Base-by-base conservation (phyloP, 2,888 invertebrate species). In the Endotricha flammealis region DNA sequence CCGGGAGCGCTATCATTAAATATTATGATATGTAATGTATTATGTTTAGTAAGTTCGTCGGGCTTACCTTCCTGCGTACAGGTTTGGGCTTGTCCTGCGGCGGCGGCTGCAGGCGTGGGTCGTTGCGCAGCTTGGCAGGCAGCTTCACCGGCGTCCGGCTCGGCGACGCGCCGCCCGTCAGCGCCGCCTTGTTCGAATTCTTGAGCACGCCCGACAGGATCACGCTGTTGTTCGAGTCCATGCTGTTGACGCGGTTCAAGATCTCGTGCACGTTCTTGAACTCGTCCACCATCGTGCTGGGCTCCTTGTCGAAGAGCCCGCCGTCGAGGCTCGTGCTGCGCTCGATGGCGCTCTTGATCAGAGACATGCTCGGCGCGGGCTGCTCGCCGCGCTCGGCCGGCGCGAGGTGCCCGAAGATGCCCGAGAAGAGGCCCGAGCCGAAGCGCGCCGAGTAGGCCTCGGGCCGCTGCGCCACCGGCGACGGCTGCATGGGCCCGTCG, bases 301-400 rank as follows among this genome's bases (percentile, higher is more conserved):
- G 69, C 56, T 74, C 78, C 48, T 75, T 77, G 55, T 78, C 81
- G 43, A 80, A 80, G 53, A 83, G 63, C 68, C 76, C 71, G 65
- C 58, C 72, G 53, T 85, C 83, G 68, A 82, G 71, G 68, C 71
- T 77, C 62, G 81, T 78, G 68, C 80, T 83, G 75, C 82, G 72
- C 59, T 87, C 83, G 68, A 87, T 87, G 53, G 85, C 85, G 72
- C 81, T 87, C 56, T 85, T 85, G 55, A 87, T 86, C 58, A 85
- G 64, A 23, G 85, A 79, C 72, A 85, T 73, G 56, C 77, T 80
- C 3, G 86, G 85, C 46, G 81, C 73, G 42, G 74, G 77, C 33
- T 86, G 51, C 44, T 46, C 60, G 48, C 79, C 79, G 46, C 62
- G 38, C 50, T 70, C 76, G 10, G 71, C 60, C 38, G 72, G 74